Conservation (phyloP, 2,113 vertebrate genomes). For the Chlorodrepanis virens region DNA sequence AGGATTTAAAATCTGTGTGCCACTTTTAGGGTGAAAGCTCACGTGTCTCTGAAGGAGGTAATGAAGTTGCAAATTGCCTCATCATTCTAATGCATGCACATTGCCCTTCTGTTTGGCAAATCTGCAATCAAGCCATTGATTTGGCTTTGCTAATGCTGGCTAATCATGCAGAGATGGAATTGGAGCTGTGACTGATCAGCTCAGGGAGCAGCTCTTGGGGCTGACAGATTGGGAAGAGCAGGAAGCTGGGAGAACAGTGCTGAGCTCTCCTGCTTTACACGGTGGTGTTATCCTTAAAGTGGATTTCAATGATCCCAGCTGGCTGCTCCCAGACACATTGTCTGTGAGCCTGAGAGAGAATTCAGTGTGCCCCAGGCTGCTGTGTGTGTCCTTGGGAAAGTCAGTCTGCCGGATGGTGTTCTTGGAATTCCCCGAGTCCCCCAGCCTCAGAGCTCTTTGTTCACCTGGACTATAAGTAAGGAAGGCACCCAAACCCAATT, state of each 20-base stretch:
- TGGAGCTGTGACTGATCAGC: not conserved
- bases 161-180: not conserved
- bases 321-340: not conserved
- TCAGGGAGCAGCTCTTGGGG: not conserved
- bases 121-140: constrained; percentile 27
- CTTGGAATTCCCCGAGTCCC: not conserved
- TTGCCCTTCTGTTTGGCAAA: constrained; percentile 25
- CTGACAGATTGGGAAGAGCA: not conserved
- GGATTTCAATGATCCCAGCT: not conserved
- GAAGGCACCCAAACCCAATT: accelerated
- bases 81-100: constrained; percentile 32
- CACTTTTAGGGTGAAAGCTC: not conserved
- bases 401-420: not conserved
- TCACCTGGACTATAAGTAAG: accelerated
- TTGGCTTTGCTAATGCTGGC: not conserved
- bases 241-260: not conserved
- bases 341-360: not conserved
- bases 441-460: not conserved
- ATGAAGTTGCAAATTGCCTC: constrained; percentile 32
- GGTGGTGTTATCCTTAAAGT: not conserved
- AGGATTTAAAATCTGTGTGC: not conserved
- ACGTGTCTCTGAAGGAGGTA: not conserved
- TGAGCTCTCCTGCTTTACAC: not conserved
- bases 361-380: not conserved
- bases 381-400: accelerated